Percentiles rank a stretch among this genome's conserved stretches.
Conservation (phyloP, 2,113 vertebrate species). For the Oncorhynchus gorbuscha region DNA sequence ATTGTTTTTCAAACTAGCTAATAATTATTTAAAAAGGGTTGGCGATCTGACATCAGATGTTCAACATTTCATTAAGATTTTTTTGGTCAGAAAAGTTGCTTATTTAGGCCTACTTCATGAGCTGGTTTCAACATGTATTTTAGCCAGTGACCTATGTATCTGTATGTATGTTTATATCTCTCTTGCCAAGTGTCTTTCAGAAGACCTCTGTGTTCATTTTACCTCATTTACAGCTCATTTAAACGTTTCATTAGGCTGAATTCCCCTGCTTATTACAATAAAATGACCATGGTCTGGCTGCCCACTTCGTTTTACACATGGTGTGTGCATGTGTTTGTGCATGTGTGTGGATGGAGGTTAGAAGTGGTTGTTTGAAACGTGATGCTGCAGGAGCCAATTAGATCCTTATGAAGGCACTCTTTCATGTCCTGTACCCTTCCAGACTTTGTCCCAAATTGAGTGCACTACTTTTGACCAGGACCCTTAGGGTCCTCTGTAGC, state of each 20-base stretch:
- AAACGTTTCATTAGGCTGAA: constrained; percentile 61
- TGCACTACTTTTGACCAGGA: no score
- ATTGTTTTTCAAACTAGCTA: no score
- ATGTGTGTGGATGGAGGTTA: constrained; percentile 4
- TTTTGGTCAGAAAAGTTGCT: no score
- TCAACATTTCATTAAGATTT: no score
- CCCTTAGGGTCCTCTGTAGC: no score
- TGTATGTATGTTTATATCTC: neutral
- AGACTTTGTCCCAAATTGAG: constrained; percentile 18
- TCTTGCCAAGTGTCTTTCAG: constrained; percentile 41
- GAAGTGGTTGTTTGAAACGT: constrained; percentile 58
- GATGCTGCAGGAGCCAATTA: constrained; percentile 39
- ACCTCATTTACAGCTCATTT: constrained; percentile 54
- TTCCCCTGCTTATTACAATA: constrained; percentile 60
- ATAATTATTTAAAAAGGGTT: no score
- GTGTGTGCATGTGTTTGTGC: constrained; percentile 16
- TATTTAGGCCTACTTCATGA: no score
- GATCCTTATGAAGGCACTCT: constrained; percentile 63
- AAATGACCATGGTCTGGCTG: constrained; percentile 32
- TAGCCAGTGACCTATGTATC: neutral
- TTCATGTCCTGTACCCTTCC: constrained; percentile 62
- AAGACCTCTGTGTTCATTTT: constrained; percentile 39
- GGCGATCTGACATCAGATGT: no score
- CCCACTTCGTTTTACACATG: constrained; percentile 27
- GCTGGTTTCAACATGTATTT: neutral